phyloP scores from a whole-genome alignment of 2,888 invertebrate species.

The Acanthosoma haemorrhoidale region DNA sequence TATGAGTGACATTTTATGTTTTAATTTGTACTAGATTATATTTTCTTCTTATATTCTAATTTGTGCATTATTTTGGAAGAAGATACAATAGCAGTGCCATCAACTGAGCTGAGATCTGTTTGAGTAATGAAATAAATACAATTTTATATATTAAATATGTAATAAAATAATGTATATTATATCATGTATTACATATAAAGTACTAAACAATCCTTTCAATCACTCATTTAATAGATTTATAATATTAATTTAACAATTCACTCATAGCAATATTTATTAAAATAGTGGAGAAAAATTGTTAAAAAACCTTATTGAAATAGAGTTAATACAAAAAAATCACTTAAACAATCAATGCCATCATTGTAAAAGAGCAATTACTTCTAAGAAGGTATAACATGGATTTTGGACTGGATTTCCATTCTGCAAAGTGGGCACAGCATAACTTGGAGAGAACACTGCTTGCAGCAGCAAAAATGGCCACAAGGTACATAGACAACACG shows the following conservation, averaged over 20 bases:
- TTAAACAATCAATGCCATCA: too few species aligned
- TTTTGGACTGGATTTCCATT: constrained; percentile 60
- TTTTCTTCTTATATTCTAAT: background rate
- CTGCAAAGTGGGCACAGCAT: constrained; percentile 75
- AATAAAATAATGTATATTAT: background rate
- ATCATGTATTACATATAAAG: background rate
- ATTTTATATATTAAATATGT: background rate
- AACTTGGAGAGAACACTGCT: constrained; percentile 59
- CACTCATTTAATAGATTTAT: background rate
- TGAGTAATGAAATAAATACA: background rate
- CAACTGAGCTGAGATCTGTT: background rate
- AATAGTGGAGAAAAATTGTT: too few species aligned
- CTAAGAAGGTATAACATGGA: constrained; percentile 52
- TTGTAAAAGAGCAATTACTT: too few species aligned
- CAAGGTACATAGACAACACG: constrained; percentile 79
- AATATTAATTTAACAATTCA: background rate
- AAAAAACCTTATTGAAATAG: too few species aligned
- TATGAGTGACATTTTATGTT: too few species aligned
- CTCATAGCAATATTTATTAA: background rate
- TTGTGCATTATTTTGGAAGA: background rate
- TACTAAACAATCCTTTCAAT: too few species aligned
- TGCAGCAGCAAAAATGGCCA: constrained; percentile 81
- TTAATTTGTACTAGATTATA: background rate
- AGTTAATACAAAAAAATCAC: too few species aligned
- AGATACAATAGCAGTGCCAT: background rate